Percentiles rank a stretch among this genome's conserved stretches.
Conservation (phyloP, 2,797 vertebrate genomes). For the Heterohyrax brucei region DNA sequence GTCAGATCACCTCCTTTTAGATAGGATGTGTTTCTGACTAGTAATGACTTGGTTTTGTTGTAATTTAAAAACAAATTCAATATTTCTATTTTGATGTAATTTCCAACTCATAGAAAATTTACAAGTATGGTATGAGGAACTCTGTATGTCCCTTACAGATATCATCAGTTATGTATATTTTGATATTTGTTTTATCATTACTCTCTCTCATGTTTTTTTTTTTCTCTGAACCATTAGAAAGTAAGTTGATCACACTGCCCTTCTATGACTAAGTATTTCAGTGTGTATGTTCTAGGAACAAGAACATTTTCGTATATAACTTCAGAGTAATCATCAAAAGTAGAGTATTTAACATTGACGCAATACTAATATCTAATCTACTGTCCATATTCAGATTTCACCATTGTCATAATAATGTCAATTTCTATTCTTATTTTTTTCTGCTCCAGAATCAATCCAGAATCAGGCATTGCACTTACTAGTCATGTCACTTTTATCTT, state of each 20-base stretch:
- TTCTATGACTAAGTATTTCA: conserved; percentile 51
- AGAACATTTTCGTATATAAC: background rate
- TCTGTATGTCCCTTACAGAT: background rate
- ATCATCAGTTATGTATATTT: background rate
- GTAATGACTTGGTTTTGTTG: background rate
- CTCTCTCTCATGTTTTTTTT: background rate
- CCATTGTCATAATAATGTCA: background rate
- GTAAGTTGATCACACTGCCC: background rate
- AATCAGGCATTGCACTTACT: background rate
- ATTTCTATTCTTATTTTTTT: background rate
- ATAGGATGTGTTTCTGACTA: background rate
- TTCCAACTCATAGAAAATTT: conserved; percentile 23
- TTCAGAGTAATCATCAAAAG: conserved; percentile 3
- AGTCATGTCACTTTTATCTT: conserved; percentile 16
- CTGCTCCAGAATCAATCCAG: background rate
- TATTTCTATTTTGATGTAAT: background rate
- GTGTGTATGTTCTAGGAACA: background rate
- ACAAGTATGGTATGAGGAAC: background rate
- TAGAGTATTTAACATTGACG: conserved; percentile 39
- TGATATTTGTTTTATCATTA: conserved; percentile 2
- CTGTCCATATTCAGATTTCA: background rate
- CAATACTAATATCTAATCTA: background rate
- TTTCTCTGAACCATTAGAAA: background rate
- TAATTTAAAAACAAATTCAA: background rate
- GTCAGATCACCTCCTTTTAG: background rate